phyloP scores from a whole-genome alignment of 2,113 vertebrate species.

The Macrotis lagotis region DNA sequence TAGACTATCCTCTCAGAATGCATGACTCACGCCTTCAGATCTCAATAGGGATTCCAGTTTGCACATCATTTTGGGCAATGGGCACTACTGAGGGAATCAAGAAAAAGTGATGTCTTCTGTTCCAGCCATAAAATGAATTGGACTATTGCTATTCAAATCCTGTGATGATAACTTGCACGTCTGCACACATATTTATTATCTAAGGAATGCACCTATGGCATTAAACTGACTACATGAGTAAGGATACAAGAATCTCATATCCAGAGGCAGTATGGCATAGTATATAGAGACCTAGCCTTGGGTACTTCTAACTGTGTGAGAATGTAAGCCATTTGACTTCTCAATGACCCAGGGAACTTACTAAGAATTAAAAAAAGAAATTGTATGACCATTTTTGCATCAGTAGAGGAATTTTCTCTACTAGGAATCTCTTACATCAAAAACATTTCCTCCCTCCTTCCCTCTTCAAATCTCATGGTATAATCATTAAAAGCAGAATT shows the following conservation, averaged over 20 bases:
- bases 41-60: constrained; percentile 46
- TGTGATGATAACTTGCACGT: neutral
- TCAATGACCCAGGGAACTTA: neutral
- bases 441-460: neutral
- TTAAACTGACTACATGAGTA: neutral
- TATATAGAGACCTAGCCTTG: neutral
- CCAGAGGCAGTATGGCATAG: neutral
- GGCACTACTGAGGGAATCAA: neutral
- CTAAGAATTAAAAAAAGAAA: neutral
- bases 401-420: neutral
- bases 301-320: neutral
- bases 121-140: neutral
- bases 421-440: neutral
- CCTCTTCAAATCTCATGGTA: neutral
- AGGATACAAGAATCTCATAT: neutral
- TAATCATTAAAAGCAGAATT: neutral
- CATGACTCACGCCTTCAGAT: constrained; percentile 21
- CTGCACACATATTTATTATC: neutral
- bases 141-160: neutral
- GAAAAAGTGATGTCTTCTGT: constrained; percentile 4
- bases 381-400: neutral
- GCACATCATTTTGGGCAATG: constrained; percentile 51
- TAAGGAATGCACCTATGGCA: neutral
- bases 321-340: neutral
- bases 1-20: constrained; percentile 53